Base-by-base conservation (phyloP, 2,113 vertebrate genomes). In the Dasyprocta punctata region DNA sequence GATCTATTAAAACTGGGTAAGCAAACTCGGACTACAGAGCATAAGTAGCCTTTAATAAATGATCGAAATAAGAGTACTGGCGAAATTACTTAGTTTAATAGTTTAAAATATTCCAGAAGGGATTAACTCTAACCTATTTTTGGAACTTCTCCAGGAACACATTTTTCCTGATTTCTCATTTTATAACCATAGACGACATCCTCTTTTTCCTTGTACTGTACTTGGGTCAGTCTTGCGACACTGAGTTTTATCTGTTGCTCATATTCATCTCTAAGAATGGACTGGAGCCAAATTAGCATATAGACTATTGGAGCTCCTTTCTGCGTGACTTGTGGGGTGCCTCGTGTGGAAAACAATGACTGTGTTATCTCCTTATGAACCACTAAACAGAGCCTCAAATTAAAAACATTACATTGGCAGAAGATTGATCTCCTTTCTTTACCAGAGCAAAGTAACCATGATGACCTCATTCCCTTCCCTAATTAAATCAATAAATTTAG, bases 301-400 rank as follows among this genome's bases (percentile, higher is more conserved):
- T 60, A n/a, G 26, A 58, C 49, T 82, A 7, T 38, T 44, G 7
- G 38, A 90, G 16, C 30, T 86, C n/a, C 61, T 83, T 89, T 92
- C 58, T 95, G 17, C 90, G 36, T 94, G 78, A 86, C 71, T 22
- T 20, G 11, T 61, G 56, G 16, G 30, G 19, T 44, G 52, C 17
- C 36, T 17, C 36, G 24, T 73, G 1, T 94, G 41, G 63, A 77
- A 95, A 90, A 78, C 65, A 95, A 89, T 49, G 86, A 61, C 36
- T 71, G 36, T 26, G 52, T 41, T 60, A 33, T 65, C 22, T 96
- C 54, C 7, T 38, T 61, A 24, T 56, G 77, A 94, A 54, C 52
- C 83, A 78, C 19, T 54, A 71, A 87, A 78, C 36, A 94, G 93
- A 97, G 71, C 80, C 90, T 97, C 47, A 86, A 69, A 86, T 80